Base-by-base conservation (phyloP, 2,888 invertebrate genomes). In the Hylaea fasciaria region DNA sequence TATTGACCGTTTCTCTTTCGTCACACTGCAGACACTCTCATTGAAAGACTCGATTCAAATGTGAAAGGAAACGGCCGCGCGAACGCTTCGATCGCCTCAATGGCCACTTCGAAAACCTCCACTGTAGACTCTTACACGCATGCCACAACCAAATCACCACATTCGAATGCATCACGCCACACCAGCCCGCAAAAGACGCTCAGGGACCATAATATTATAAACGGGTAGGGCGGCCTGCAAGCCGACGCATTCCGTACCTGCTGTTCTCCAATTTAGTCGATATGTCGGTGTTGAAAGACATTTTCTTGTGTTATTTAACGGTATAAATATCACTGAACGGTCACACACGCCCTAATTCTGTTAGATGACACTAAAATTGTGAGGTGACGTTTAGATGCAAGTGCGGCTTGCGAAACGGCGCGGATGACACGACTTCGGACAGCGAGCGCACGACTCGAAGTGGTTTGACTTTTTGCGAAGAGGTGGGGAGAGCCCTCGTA, bases 221-320 rank as follows among this genome's bases (percentile, higher is more conserved):
- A 74, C 69, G 66, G 69, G 68, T 73, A 72, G 68, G 60, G 57
- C 62, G 61, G 63, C 37, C 37, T 60, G 69, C 68, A 78, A 83
- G 50, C 47, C 40, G 67, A 77, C 76, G 79, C 76, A 69, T 67
- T 80, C 69, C 85, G 73, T 90, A 93, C 93, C 93, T 93, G 93
- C 93, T 93, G 78, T 87, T 93, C 80, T 93, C 93, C 91, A 93
- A 82, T 77, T 87, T 92, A 51, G 85, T 83, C 53, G 92, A 91
- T 73, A 92, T 86, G 68, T 92, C 91, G 65, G 89, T 91, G 83
- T 91, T 90, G 87, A 90, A 91, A 86, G 91, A 85, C 91, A 91
- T 91, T 80, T 89, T 90, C 88, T 83, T 71, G 89, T 88, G 88
- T 83, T 90, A 89, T 91, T 90, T 89, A 89, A 80, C 77, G 65